A percentile compares a stretch with the other conserved stretches of the same genome.
phyloP scores from a whole-genome alignment of 1,140 invertebrate species.

The roundworm (Caenorhabditis elegans) region DNA sequence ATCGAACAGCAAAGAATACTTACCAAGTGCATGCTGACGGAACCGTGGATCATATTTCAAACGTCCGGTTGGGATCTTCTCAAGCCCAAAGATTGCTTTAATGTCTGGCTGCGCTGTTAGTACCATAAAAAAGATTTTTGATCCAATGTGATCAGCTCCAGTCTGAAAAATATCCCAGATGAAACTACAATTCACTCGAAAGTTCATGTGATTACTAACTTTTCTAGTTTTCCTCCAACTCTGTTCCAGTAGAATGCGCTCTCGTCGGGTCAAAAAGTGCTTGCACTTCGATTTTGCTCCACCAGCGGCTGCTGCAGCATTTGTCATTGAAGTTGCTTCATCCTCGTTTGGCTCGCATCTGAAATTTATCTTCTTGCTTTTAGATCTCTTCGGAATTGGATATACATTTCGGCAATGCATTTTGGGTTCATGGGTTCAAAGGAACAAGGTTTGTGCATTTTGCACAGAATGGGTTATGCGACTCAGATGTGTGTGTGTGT shows the following conservation, averaged over 20 bases:
- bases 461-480: not conserved
- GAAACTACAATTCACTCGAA: not conserved
- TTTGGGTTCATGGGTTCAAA: not conserved
- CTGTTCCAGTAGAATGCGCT: conserved; percentile 29
- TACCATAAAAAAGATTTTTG: conserved; percentile 47
- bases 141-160: conserved; percentile 47
- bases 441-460: too few species aligned
- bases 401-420: too few species aligned
- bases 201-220: not conserved
- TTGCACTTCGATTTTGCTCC: not conserved
- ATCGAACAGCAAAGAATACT: too few species aligned
- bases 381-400: too few species aligned
- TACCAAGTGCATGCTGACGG: conserved; percentile 41
- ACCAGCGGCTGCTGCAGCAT: not conserved
- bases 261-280: conserved; percentile 35
- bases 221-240: conserved; percentile 36
- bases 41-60: conserved; percentile 50
- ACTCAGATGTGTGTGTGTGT: too few species aligned
- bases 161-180: conserved; percentile 36
- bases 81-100: conserved; percentile 47
- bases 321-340: conserved; percentile 1
- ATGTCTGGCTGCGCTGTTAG: conserved; percentile 48
- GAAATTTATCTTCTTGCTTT: not conserved
- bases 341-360: conserved; percentile 15
- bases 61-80: conserved; percentile 48